Percentiles rank a stretch among this genome's conserved stretches.
phyloP scores from a whole-genome alignment of 2,888 invertebrate genomes.

The Apotomis turbidana region DNA sequence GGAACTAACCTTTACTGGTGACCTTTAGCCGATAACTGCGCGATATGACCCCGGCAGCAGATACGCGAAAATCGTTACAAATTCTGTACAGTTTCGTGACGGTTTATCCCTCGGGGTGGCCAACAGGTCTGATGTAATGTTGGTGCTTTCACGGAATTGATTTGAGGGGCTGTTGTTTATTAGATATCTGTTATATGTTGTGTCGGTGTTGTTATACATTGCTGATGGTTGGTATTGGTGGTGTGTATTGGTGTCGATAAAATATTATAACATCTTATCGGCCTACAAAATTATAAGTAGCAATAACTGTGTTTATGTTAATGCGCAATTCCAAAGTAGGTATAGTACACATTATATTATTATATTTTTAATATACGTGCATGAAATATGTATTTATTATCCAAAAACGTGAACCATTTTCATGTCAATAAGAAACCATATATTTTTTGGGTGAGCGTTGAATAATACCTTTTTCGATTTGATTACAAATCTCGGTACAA shows the following conservation, averaged over 20 bases:
- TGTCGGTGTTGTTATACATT: neutral
- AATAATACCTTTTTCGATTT: neutral
- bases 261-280: no score
- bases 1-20: constrained; percentile 74
- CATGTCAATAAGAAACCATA: no score
- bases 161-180: neutral
- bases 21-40: constrained; percentile 71
- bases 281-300: no score
- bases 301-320: no score
- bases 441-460: neutral
- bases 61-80: constrained; percentile 71
- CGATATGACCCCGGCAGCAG: constrained; percentile 68
- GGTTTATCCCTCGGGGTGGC: constrained; percentile 37
- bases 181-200: neutral
- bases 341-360: no score
- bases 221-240: no score
- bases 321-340: no score
- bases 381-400: no score
- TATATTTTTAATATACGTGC: no score
- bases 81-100: constrained; percentile 54
- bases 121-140: constrained; percentile 38
- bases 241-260: no score
- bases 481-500: constrained; percentile 1
- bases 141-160: neutral
- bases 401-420: no score